phyloP scores from a whole-genome alignment of 2,888 invertebrate genomes.

The Drosophila engyochracea region DNA sequence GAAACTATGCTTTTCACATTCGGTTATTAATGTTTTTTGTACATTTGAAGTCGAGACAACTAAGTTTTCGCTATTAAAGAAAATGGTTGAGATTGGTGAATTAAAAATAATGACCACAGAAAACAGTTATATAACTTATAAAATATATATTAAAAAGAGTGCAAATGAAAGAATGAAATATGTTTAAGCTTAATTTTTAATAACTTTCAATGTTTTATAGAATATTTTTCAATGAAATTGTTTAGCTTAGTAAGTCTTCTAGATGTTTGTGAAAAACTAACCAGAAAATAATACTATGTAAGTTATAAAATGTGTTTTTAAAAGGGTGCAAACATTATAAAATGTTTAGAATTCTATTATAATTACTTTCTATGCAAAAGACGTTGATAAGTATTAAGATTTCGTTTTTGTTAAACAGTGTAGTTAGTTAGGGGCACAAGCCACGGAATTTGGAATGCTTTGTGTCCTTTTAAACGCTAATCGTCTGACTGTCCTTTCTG shows the following conservation, averaged over 20 bases:
- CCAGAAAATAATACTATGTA: no score
- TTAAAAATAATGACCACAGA: not conserved
- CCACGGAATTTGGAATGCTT: conserved; percentile 4
- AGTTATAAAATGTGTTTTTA: no score
- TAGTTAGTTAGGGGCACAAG: conserved; percentile 1
- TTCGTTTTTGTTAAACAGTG: not conserved
- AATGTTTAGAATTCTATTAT: no score
- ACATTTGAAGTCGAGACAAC: not conserved
- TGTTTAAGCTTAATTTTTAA: no score
- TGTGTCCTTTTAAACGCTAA: conserved; percentile 3
- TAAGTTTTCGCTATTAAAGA: not conserved
- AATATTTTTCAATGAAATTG: not conserved
- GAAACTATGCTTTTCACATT: not conserved
- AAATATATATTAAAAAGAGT: not conserved
- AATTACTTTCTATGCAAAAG: not conserved
- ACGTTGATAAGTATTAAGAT: not conserved
- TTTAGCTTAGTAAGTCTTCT: not conserved
- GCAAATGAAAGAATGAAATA: no score
- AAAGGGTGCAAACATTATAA: no score
- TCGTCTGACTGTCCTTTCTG: not conserved
- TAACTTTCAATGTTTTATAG: no score
- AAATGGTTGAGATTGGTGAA: not conserved
- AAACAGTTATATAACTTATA: not conserved
- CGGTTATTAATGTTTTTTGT: not conserved
- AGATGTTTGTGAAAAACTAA: not conserved